Base-by-base conservation (phyloP, 1,140 invertebrate genomes). In the Potamilus streckersoni region DNA sequence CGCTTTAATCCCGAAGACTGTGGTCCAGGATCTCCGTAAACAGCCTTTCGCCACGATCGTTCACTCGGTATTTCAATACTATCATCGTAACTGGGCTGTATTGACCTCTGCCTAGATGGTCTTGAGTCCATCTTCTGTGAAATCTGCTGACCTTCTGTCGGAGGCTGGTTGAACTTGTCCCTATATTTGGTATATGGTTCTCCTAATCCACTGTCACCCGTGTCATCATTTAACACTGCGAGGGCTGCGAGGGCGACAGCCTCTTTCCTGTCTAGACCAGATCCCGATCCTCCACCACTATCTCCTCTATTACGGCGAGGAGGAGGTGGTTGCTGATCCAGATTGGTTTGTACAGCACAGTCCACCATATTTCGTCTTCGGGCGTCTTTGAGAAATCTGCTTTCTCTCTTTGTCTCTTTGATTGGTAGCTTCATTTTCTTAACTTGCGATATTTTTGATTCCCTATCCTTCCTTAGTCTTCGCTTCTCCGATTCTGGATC, bases 41-140 rank as follows among this genome's bases (percentile, higher is more conserved):
- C 87, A 16, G 83, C 78, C 63, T 88, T 83, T 57, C 87, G 71
- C 87, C 87, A 88, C 4, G 82, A 84, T 69, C 75, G 82, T 63
- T 87, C 86, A 23, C 74, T 75, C 3, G 84, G 85, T 11, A 84
- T 78, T 58, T 86, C 83, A 58, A 71, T 62, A 73, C 59, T 71
- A 27, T 77, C 75, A 49, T 67, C 16, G 69, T 67, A 77, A 27
- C 70, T 63, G 19, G 75, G 38, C 38, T 38, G 38, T 6, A 38
- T 3, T 76, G 72, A 17, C 81, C 69, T 13, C 62, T 59, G 14
- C 78, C 79, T n/a, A 81, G 78, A 61, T 68, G 64, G 23, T 79
- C 77, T 67, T 70, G 62, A 61, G 74, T 64, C n/a, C 69, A 74
- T 59, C 57, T 71, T 59, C 69, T 66, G 31, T 72, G 65, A 13